phyloP scores from a whole-genome alignment of 2,797 vertebrate genomes.

The Danio albolineatus region DNA sequence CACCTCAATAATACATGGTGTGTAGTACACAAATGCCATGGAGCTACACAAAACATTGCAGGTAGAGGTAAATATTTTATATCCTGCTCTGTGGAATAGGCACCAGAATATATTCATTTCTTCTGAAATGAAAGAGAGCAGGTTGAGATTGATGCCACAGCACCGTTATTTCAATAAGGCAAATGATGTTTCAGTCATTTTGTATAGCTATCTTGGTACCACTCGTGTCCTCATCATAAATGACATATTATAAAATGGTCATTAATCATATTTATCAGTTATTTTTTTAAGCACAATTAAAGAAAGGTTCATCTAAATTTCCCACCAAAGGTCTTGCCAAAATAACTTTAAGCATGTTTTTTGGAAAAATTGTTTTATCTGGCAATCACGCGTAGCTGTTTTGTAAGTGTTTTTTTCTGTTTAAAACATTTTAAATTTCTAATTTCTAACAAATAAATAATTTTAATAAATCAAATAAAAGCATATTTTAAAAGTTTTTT shows the following conservation, averaged over 20 bases:
- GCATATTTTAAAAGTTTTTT: too few relatives aligned
- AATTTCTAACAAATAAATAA: not conserved
- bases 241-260: too few relatives aligned
- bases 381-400: too few relatives aligned
- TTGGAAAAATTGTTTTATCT: too few relatives aligned
- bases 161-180: not conserved
- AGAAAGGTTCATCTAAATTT: too few relatives aligned
- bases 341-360: not conserved
- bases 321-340: not conserved
- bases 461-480: not conserved
- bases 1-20: slow-evolving; percentile 58
- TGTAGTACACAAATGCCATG: slow-evolving; percentile 59
- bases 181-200: not conserved
- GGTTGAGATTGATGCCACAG: slow-evolving; percentile 11
- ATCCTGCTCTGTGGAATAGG: slow-evolving; percentile 49
- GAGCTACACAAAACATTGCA: slow-evolving; percentile 57
- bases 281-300: too few relatives aligned
- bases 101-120: slow-evolving; percentile 32
- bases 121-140: slow-evolving; percentile 25
- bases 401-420: too few relatives aligned
- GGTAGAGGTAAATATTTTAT: slow-evolving; percentile 63
- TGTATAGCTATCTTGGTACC: too few relatives aligned
- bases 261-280: not conserved
- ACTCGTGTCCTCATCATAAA: too few relatives aligned
- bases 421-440: not conserved